Conservation (phyloP, 2,113 vertebrate genomes). For the Ictalurus punctatus region DNA sequence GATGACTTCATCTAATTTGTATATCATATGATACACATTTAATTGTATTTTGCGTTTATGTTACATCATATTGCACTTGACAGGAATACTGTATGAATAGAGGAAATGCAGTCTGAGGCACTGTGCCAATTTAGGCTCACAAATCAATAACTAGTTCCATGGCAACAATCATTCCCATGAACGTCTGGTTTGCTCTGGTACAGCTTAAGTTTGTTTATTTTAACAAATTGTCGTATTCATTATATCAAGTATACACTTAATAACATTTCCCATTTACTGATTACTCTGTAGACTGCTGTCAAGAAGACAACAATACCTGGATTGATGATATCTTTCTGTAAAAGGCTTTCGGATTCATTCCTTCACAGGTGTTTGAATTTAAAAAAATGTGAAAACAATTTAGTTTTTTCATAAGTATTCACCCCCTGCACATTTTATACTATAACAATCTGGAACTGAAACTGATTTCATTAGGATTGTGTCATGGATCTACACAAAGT, state of each 20-base stretch:
- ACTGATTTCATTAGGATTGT: not conserved
- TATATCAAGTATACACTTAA: not conserved
- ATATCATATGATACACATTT: not conserved
- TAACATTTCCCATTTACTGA: not conserved
- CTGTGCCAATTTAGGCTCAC: not conserved
- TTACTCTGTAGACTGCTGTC: constrained; percentile 8
- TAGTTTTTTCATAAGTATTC: not conserved
- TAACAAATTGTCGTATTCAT: not conserved
- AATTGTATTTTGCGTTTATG: not conserved
- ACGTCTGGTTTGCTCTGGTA: not conserved
- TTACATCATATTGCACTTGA: not conserved
- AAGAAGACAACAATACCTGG: not conserved
- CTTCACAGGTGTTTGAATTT: not conserved
- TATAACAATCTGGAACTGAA: not conserved
- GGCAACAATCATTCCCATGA: not conserved
- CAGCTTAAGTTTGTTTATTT: not conserved
- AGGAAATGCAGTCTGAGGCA: not conserved
- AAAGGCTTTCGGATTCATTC: not conserved
- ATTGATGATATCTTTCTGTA: not conserved
- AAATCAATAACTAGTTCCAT: constrained; percentile 19
- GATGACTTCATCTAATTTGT: not conserved
- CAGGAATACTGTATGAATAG: not conserved
- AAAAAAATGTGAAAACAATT: not conserved
- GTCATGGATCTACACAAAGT: not conserved
- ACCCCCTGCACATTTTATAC: not conserved